A percentile compares a stretch with the other conserved stretches of the same genome.
Evolutionary conservation across 2,113 vertebrate species (phyloP).

Genomic region (Neogobius melanostomus): DNA sequence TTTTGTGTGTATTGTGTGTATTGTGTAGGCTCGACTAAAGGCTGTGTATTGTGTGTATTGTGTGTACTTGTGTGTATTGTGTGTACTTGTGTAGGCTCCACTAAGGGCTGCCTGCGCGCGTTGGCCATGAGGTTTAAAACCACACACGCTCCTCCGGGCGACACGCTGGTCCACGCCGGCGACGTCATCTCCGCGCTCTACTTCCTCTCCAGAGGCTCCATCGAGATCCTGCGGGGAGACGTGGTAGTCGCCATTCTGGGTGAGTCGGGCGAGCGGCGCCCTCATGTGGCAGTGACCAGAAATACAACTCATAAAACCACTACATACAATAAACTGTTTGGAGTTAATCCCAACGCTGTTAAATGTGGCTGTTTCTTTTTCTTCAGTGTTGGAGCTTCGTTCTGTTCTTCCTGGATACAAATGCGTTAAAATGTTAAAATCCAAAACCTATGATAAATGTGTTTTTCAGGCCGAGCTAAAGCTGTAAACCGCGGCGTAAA

Average conservation of each 20-base stretch:
- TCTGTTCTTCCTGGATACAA: no score
- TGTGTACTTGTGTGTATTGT: not conserved
- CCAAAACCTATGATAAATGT: no score
- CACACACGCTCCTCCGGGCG: conserved; percentile 86
- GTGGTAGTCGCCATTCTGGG: conserved; percentile 89
- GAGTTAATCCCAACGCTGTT: no score
- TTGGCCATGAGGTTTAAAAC: conserved; percentile 93
- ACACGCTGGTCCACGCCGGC: conserved; percentile 88
- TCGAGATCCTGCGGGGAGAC: conserved; percentile 87
- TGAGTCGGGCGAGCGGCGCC: conserved; percentile 45
- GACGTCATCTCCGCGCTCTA: conserved; percentile 90
- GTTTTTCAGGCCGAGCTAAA: no score
- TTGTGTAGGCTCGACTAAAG: no score
- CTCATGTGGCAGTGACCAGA: conserved; percentile 5
- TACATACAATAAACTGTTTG: no score
- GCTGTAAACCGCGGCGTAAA: no score
- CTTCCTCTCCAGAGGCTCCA: conserved; percentile 92
- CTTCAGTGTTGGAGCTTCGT: no score
- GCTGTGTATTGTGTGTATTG: not conserved
- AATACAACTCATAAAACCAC: no score
- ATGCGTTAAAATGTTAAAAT: no score
- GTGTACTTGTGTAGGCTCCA: conserved; percentile 68
- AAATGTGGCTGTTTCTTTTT: no score
- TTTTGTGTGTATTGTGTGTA: no score
- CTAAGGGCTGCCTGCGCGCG: conserved; percentile 87